Percentiles rank a stretch among this genome's conserved stretches.
Evolutionary conservation across 2,113 vertebrate species (phyloP).

Genomic region (Rhinolophus sinicus): DNA sequence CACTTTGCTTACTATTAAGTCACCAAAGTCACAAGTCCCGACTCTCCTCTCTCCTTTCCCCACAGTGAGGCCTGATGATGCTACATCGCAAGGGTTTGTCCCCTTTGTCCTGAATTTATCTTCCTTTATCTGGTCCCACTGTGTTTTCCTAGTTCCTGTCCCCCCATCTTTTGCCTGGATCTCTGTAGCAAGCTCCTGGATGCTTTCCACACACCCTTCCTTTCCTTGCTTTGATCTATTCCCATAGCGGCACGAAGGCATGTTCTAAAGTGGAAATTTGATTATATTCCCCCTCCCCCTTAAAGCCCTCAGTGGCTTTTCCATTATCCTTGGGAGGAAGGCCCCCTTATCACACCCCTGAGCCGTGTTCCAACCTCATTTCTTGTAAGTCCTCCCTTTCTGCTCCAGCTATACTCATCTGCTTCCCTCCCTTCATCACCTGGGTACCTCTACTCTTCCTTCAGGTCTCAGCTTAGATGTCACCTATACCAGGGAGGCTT

Average conservation of each 20-base stretch:
- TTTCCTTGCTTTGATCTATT: background rate
- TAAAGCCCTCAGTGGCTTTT: background rate
- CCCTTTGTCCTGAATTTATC: background rate
- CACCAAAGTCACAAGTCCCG: background rate
- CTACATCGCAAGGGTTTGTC: background rate
- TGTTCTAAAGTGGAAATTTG: background rate
- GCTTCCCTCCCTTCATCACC: background rate
- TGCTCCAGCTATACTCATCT: background rate
- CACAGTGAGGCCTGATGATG: background rate
- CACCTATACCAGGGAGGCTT: background rate
- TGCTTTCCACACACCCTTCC: background rate
- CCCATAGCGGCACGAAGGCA: background rate
- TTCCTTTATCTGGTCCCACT: background rate
- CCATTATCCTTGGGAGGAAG: background rate
- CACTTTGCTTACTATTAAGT: background rate
- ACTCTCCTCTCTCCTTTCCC: background rate
- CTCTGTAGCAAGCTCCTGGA: background rate
- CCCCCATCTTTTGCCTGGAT: background rate
- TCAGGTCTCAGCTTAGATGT: background rate
- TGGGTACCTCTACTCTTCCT: background rate
- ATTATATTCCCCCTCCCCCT: background rate
- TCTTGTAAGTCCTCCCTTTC: background rate
- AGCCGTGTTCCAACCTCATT: background rate
- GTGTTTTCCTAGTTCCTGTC: background rate
- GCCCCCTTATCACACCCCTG: background rate